Evolutionary conservation across 2,888 invertebrate species (phyloP).

Genomic region (Dicyrtoma fusca): DNA sequence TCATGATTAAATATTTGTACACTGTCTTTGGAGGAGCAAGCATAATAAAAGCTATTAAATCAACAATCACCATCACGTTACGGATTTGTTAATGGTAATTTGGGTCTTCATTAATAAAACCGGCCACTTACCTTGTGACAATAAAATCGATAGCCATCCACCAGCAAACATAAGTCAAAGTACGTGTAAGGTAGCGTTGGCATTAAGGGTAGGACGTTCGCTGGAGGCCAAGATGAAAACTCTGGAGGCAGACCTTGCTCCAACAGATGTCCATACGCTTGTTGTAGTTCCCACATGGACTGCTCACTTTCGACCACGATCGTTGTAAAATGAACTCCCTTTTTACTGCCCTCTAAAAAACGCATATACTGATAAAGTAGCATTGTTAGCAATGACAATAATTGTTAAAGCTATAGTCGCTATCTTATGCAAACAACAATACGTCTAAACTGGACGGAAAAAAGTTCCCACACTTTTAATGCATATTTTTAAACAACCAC

Average conservation of each 20-base stretch:
- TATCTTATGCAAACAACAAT: too few species aligned
- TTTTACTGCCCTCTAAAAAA: constrained; percentile 58
- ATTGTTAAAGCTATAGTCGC: too few species aligned
- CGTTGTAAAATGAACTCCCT: constrained; percentile 60
- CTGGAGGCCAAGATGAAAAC: constrained; percentile 58
- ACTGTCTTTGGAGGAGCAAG: background rate
- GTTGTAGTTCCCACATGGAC: constrained; percentile 58
- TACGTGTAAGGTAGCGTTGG: constrained; percentile 58
- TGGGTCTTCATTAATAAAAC: background rate
- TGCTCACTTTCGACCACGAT: constrained; percentile 60
- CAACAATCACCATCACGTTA: too few species aligned
- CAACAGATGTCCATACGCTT: constrained; percentile 60
- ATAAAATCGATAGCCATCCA: constrained; percentile 59
- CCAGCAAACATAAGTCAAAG: constrained; percentile 61
- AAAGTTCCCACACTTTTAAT: too few species aligned
- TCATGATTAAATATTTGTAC: background rate
- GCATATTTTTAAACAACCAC: too few species aligned
- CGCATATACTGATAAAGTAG: too few species aligned
- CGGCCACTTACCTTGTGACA: constrained; percentile 60
- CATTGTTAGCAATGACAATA: background rate
- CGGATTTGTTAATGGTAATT: too few species aligned
- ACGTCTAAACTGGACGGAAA: too few species aligned
- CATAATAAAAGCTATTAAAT: too few species aligned
- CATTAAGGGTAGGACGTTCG: constrained; percentile 60
- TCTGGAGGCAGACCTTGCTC: constrained; percentile 60